Percentiles rank a stretch among this genome's conserved stretches.
phyloP scores from a whole-genome alignment of 2,888 invertebrate genomes.

The Spodoptera picta region DNA sequence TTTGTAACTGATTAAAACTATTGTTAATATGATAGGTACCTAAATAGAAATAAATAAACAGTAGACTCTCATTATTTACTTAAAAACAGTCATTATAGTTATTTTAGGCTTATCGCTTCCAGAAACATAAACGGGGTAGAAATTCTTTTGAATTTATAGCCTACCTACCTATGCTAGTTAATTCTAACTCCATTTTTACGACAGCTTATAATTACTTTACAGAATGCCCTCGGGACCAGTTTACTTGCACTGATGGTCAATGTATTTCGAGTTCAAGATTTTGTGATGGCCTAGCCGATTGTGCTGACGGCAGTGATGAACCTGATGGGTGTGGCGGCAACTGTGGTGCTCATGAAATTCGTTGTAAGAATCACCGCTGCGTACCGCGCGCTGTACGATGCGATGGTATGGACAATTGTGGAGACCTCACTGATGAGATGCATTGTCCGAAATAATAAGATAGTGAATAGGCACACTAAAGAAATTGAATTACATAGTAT shows the following conservation, averaged over 20 bases:
- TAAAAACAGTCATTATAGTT: too few species aligned
- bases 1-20: too few species aligned
- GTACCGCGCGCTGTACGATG: conserved; percentile 89
- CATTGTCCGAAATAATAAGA: conserved; percentile 68
- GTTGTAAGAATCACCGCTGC: conserved; percentile 89
- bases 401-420: conserved; percentile 91
- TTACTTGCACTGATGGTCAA: conserved; percentile 90
- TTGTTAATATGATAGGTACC: too few species aligned
- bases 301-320: conserved; percentile 91
- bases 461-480: background rate
- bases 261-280: conserved; percentile 90
- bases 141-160: too few species aligned
- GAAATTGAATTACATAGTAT: background rate
- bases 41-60: too few species aligned
- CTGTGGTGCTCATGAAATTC: conserved; percentile 86
- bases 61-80: too few species aligned
- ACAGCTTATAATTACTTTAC: conserved; percentile 42
- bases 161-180: too few species aligned
- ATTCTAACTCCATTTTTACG: too few species aligned
- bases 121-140: too few species aligned
- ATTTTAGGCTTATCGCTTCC: too few species aligned
- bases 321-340: conserved; percentile 87
- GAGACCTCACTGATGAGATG: conserved; percentile 91
- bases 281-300: conserved; percentile 92
- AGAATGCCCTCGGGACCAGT: conserved; percentile 85